phyloP scores from a whole-genome alignment of 2,113 vertebrate genomes.

The Heloderma charlesbogerti region DNA sequence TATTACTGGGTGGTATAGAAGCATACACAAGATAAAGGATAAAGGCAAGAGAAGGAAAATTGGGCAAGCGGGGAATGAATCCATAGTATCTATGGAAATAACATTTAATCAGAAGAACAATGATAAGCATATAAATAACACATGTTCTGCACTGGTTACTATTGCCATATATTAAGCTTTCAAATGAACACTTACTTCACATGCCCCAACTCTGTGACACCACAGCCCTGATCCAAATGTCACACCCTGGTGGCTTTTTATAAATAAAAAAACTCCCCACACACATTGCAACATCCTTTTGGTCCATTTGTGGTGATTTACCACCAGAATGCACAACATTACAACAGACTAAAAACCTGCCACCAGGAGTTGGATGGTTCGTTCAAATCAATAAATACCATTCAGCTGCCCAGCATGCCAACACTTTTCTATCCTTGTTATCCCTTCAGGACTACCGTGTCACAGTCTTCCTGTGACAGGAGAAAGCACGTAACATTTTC shows the following conservation, averaged over 20 bases:
- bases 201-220: background rate
- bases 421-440: background rate
- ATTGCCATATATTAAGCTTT: constrained; percentile 3
- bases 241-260: too few species aligned
- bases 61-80: background rate
- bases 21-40: background rate
- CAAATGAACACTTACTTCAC: background rate
- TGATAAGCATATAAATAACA: background rate
- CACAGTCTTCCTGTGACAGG: too few species aligned
- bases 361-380: background rate
- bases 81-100: background rate
- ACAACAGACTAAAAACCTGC: background rate
- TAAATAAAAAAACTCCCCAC: too few species aligned
- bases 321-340: background rate
- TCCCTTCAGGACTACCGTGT: too few species aligned
- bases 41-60: background rate
- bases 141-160: background rate
- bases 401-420: background rate
- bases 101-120: background rate
- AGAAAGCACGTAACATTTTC: too few species aligned
- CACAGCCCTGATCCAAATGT: background rate
- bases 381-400: background rate
- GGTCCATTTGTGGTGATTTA: background rate
- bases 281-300: too few species aligned
- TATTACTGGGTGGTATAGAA: too few species aligned